Evolutionary conservation across 2,888 invertebrate species (phyloP), one percentile per base, ranked within the genome.

Genomic region (Tetanocera ferruginea): DNA sequence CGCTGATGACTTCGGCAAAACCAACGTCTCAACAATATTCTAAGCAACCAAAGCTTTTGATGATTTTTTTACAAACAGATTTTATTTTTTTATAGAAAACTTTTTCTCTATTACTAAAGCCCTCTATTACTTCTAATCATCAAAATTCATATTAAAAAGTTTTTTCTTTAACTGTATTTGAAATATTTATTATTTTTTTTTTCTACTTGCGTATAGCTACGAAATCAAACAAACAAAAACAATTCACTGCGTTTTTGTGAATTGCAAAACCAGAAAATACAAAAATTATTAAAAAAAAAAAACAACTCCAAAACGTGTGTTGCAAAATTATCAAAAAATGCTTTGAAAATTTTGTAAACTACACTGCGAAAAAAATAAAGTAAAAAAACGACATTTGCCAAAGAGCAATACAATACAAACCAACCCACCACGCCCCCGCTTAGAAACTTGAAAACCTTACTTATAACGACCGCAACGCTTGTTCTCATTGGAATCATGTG

Each of bases 211-310:
- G 79, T 82, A 82, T 82, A 72, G 37, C 72, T 81, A 81, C 57
- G 11, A 49, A 69, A n/a, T 66, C 51, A 70, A 72, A 17, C 51
- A 70, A 72, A 17, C 70, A 71, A 78, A 80, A 85, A 84, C 86
- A 87, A 83, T 87, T 87, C 87, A 88, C 88, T 88, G 88, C 88
- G 87, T 88, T 88, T 88, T 88, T 88, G 88, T 88, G 88, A 88
- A 88, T 88, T 88, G 85, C 88, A 88, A 88, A 88, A 88, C 88
- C 88, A 88, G 87, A 88, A 74, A 52, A 86, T 83, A 81, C 78
- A 81, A 82, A 82, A 52, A 31, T 23, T 28, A 70, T 57, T 23
- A 67, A 67, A 73, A 77, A 31, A 76, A 49, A 34, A 34, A 70
- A 64, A 66, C 23, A 19, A n/a, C n/a, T n/a, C n/a, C n/a, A n/a